Percentiles rank a stretch among this genome's conserved stretches.
phyloP scores from a whole-genome alignment of 1,140 invertebrate species.

The Oreohelix idahoensis region DNA sequence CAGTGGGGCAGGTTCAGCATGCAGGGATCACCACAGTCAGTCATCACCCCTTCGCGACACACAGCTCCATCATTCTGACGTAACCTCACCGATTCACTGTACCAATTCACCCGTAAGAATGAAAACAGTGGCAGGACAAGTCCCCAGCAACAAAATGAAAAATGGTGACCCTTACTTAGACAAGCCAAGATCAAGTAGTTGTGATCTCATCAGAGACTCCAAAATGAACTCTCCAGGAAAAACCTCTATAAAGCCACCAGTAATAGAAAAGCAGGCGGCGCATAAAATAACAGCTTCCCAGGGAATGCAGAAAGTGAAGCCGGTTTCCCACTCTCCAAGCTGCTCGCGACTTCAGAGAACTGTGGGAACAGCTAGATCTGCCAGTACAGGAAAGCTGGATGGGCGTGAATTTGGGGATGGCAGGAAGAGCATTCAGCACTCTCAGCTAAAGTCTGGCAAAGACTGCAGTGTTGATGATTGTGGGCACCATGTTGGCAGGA shows the following conservation, averaged over 20 bases:
- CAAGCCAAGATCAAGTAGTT: conserved; percentile 13
- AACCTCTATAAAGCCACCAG: neutral
- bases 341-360: conserved; percentile 24
- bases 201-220: neutral
- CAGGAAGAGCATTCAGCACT: neutral
- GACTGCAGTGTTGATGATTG: neutral
- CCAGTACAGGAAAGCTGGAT: conserved; percentile 10
- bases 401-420: neutral
- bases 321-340: conserved; percentile 25
- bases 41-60: neutral
- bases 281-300: neutral
- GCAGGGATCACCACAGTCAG: neutral
- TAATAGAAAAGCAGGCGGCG: neutral
- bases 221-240: neutral
- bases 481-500: neutral
- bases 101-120: neutral
- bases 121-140: neutral
- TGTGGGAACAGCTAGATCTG: neutral
- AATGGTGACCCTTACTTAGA: neutral
- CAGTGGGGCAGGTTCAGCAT: neutral
- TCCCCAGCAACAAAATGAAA: neutral
- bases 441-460: neutral
- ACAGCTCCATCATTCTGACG: neutral
- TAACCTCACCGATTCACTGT: neutral
- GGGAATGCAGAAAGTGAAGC: neutral